Evolutionary conservation across 2,797 vertebrate species (phyloP).

Genomic region (Hybognathus amarus): DNA sequence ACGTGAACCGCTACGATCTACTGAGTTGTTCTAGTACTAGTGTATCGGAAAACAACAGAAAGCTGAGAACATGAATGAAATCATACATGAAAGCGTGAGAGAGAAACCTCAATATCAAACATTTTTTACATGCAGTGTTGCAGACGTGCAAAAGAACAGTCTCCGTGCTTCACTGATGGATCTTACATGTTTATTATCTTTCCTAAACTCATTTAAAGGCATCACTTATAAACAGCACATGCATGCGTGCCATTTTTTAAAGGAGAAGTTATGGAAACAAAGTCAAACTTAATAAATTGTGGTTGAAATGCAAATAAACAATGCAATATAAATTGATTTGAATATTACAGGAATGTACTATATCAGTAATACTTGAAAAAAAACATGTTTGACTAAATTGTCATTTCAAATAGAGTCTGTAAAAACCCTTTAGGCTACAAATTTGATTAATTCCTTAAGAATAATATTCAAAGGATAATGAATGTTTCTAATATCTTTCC

Average conservation of each 20-base stretch:
- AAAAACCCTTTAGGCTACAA: slow-evolving; percentile 6
- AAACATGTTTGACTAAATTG: slow-evolving; percentile 5
- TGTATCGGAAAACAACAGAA: neutral
- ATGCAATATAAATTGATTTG: neutral
- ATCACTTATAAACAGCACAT: neutral
- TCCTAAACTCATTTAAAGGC: slow-evolving; percentile 27
- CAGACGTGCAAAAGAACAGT: slow-evolving; percentile 6
- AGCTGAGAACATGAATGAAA: slow-evolving; percentile 34
- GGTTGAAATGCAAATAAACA: neutral
- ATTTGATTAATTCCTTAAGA: slow-evolving; percentile 50
- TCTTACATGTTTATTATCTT: slow-evolving; percentile 20
- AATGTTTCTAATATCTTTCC: slow-evolving; percentile 27
- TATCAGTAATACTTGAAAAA: neutral
- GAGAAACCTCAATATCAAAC: slow-evolving; percentile 4
- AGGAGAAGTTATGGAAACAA: neutral
- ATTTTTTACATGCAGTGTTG: neutral
- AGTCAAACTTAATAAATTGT: neutral
- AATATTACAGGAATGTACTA: neutral
- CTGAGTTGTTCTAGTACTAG: neutral
- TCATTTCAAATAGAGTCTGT: slow-evolving; percentile 7
- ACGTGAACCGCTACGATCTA: neutral
- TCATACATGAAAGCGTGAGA: neutral
- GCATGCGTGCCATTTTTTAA: slow-evolving; percentile 3
- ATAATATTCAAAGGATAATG: slow-evolving; percentile 38
- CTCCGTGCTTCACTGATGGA: slow-evolving; percentile 24